A percentile compares a stretch with the other conserved stretches of the same genome.
Conservation (phyloP, 2,113 vertebrate genomes). For the Pseudorectes ferrugineus region DNA sequence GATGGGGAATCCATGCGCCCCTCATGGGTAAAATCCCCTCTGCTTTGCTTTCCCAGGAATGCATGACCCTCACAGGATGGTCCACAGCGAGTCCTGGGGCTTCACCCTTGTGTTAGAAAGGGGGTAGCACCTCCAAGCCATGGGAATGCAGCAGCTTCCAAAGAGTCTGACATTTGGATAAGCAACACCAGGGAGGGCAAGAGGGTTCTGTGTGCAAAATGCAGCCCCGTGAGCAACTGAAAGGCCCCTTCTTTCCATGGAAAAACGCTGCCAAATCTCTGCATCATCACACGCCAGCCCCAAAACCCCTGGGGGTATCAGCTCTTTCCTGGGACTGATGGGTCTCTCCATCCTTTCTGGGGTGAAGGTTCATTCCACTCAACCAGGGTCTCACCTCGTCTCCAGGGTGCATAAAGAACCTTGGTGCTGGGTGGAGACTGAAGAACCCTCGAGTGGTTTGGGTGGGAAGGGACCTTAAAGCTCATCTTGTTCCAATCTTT, state of each 20-base stretch:
- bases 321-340: neutral
- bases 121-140: no score
- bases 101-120: neutral
- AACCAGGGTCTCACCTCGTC: no score
- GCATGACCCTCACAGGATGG: fast-evolving
- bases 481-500: no score
- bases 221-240: fast-evolving
- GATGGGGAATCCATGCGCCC: neutral
- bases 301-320: neutral
- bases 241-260: neutral
- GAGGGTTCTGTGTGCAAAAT: neutral
- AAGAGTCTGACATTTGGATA: fast-evolving
- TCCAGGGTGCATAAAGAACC: no score
- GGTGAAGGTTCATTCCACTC: no score
- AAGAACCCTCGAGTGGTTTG: no score
- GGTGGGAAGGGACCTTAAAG: no score
- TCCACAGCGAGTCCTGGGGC: fast-evolving
- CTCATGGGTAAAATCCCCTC: neutral
- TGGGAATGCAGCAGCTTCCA: neutral
- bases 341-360: no score
- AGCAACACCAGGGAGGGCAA: neutral
- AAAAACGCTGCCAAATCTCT: neutral
- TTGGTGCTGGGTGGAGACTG: no score
- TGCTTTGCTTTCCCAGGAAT: neutral
- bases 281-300: neutral